Evolutionary conservation across 1,140 invertebrate genomes (phyloP).

Genomic region (Sipha flava): DNA sequence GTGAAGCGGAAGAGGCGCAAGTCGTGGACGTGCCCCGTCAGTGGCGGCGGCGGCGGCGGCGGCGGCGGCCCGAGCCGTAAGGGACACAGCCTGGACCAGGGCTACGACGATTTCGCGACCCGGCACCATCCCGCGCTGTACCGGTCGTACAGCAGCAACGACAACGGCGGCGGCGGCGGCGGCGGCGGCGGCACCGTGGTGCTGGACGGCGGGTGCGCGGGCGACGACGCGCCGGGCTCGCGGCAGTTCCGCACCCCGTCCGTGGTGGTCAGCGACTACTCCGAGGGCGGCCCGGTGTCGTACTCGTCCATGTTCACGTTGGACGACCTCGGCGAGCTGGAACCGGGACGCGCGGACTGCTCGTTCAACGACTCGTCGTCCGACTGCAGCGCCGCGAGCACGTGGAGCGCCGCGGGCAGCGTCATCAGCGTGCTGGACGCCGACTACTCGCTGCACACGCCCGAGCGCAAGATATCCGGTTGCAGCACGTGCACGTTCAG

Average conservation of each 20-base stretch:
- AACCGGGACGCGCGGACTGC: slow-evolving; percentile 24
- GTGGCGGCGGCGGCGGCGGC: background rate
- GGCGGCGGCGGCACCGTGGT: background rate
- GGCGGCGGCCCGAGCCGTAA: background rate
- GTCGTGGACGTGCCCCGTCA: slow-evolving; percentile 36
- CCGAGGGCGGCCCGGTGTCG: slow-evolving; percentile 56
- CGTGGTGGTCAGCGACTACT: slow-evolving; percentile 75
- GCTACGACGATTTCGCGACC: background rate
- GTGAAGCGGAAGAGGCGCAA: slow-evolving; percentile 32
- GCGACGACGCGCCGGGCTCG: slow-evolving; percentile 1
- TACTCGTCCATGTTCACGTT: slow-evolving; percentile 46
- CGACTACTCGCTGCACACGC: slow-evolving; percentile 47
- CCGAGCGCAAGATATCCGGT: slow-evolving; percentile 53
- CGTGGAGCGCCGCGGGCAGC: slow-evolving; percentile 54
- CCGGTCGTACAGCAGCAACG: background rate
- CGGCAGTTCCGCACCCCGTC: slow-evolving; percentile 60
- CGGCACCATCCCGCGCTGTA: background rate
- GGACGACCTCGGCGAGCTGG: slow-evolving; percentile 57
- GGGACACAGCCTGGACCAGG: slow-evolving; percentile 33
- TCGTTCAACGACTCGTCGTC: slow-evolving; percentile 45
- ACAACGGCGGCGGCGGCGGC: background rate
- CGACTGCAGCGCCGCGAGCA: slow-evolving; percentile 54
- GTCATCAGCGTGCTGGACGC: slow-evolving; percentile 51
- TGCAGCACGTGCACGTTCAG: slow-evolving; percentile 58
- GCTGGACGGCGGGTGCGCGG: background rate